A percentile compares a stretch with the other conserved stretches of the same genome.
These are phyloP conservation scores for Gymnoscelis rufifasciata DNA, from an alignment of 2,888 invertebrate genomes.

Conservation along the genomic window DNA sequence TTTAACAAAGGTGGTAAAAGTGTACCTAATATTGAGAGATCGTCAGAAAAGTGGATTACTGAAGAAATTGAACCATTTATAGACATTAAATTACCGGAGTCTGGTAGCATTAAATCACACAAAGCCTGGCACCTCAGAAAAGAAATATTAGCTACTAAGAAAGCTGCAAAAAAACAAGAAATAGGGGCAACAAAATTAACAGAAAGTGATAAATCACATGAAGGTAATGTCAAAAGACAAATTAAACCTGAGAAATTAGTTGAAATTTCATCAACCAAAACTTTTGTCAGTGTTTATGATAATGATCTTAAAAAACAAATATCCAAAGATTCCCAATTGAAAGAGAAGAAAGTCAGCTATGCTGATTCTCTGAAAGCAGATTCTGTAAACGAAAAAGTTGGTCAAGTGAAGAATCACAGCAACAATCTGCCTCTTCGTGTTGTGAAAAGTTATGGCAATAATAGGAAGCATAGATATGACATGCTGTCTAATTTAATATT, in stretches of 20 bases:
- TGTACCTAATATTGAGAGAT: constrained; percentile 5
- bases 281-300: constrained; percentile 17
- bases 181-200: constrained; percentile 4
- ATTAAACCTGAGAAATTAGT: constrained; percentile 17
- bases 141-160: constrained; percentile 3
- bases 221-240: constrained; percentile 15
- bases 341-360: constrained; percentile 50
- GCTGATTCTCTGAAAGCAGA: constrained; percentile 59
- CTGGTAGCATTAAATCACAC: constrained; percentile 11
- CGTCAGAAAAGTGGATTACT: constrained; percentile 7
- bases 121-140: constrained; percentile 14
- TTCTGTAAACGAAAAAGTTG: constrained; percentile 22
- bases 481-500: constrained; percentile 32
- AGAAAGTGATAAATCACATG: constrained; percentile 5
- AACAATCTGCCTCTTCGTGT: constrained; percentile 45
- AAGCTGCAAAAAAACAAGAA: constrained; percentile 4
- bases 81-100: constrained; percentile 17
- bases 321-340: constrained; percentile 12
- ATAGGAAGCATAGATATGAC: constrained; percentile 43
- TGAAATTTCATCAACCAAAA: constrained; percentile 3
- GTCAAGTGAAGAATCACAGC: constrained; percentile 32
- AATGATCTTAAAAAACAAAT: constrained; percentile 7
- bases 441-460: constrained; percentile 63
- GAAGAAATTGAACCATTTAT: background rate
- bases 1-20: background rate